Evolutionary conservation across 2,888 invertebrate species (phyloP).

Genomic region (Drosophila pseudotakahashii): DNA sequence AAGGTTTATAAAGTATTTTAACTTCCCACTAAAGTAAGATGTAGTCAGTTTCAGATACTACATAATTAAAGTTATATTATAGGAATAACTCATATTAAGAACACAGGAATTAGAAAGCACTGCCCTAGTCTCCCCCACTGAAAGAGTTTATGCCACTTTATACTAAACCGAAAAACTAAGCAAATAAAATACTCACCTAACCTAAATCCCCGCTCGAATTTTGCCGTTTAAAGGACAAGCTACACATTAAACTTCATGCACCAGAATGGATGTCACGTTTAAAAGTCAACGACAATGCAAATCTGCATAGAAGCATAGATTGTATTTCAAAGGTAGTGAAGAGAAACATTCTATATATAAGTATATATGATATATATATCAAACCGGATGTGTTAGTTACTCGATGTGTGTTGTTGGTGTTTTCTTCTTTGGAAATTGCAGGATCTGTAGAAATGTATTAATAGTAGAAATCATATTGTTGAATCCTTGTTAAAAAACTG

Average conservation of each 20-base stretch:
- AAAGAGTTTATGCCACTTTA: conserved; percentile 15
- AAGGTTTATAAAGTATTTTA: too few relatives aligned
- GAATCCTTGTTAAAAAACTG: conserved; percentile 18
- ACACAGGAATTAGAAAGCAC: conserved; percentile 4
- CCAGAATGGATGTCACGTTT: conserved; percentile 89
- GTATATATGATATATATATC: conserved; percentile 20
- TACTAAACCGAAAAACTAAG: not conserved
- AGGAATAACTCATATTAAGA: too few relatives aligned
- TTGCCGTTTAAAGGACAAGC: conserved; percentile 76
- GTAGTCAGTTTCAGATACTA: too few relatives aligned
- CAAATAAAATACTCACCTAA: conserved; percentile 19
- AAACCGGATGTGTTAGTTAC: conserved; percentile 25
- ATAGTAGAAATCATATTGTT: conserved; percentile 10
- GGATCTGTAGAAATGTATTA: conserved; percentile 28
- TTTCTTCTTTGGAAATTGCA: conserved; percentile 15
- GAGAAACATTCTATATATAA: conserved; percentile 29
- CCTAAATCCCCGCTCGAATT: conserved; percentile 22
- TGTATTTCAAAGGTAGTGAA: conserved; percentile 86
- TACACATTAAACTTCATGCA: conserved; percentile 83
- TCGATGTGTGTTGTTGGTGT: conserved; percentile 51
- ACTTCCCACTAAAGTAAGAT: too few relatives aligned
- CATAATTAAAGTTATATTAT: too few relatives aligned
- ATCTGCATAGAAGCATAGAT: conserved; percentile 91
- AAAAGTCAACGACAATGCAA: conserved; percentile 86
- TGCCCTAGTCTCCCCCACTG: conserved; percentile 1